phyloP scores from a whole-genome alignment of 2,113 vertebrate species.

The Boulengeromyrus knoepffleri region DNA sequence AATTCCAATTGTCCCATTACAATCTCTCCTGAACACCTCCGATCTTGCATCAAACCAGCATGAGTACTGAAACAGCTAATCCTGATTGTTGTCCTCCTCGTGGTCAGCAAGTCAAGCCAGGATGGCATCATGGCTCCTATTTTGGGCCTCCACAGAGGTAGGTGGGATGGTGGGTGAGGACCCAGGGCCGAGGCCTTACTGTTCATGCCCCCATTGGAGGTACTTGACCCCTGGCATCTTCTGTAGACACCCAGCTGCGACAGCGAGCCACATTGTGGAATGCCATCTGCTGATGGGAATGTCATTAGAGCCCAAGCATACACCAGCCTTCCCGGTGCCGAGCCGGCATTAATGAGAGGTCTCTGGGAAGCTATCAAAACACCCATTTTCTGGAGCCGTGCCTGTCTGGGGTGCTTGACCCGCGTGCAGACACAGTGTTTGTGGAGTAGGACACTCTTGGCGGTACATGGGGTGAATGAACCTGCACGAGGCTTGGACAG shows the following conservation, averaged over 20 bases:
- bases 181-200: background rate
- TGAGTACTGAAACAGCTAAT: background rate
- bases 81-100: background rate
- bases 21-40: background rate
- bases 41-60: background rate
- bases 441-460: constrained; percentile 52
- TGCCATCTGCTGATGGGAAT: background rate
- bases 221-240: background rate
- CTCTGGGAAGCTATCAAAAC: constrained; percentile 40
- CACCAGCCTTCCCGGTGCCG: background rate
- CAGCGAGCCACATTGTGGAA: background rate
- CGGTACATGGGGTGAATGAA: constrained; percentile 37
- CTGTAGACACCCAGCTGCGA: background rate
- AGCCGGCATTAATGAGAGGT: background rate
- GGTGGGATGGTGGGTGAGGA: background rate
- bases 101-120: background rate
- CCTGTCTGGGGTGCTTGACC: constrained; percentile 43
- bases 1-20: background rate
- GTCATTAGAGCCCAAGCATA: background rate
- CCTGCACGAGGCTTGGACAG: constrained; percentile 30
- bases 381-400: constrained; percentile 50
- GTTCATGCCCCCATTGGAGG: background rate
- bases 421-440: constrained; percentile 53
- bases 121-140: background rate
- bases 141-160: background rate